Base-by-base conservation (phyloP, 1,140 invertebrate species). In the Phocides pigmalion region DNA sequence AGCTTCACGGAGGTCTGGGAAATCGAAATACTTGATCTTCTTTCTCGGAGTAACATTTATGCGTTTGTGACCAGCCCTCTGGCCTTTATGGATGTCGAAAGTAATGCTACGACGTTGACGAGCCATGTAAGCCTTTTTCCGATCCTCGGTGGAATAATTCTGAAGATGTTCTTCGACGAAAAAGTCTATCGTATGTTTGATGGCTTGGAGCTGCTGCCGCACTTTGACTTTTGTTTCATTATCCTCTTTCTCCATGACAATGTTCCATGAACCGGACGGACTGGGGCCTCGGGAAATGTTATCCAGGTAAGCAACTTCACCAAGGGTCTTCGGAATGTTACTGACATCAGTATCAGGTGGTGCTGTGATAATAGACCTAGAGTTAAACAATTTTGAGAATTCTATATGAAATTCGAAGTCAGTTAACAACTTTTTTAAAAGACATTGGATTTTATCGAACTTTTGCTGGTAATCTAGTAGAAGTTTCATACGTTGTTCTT, bases 391-490 rank as follows among this genome's bases (percentile, higher is more conserved):
- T 74, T 89, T 89, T 0, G 85, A 84, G 0, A 89, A 79, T 68
- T 89, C 81, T 25, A 91, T 84, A 14, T 88, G 83, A 56, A 89
- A 89, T 47, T 89, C 79, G 22, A 89, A 87, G 53, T 91, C 89
- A 1, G 72, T 71, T 0, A 91, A 61, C 22, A 91, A 16, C 28
- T 86, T 83, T 49, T 84, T 84, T 6, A 87, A 59, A 0, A 83
- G 47, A 17, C 53, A 50, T 19, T 89, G 83, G n/a, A 89, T 68
- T 56, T 84, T 87, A 17, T 84, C 82, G 1, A 91, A 68, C 41
- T 83, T 84, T 44, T 72, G 69, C 65, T 87, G 80, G 62, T 89
- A 91, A 16, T 79, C 78, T 0, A 76, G 22, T 0, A 91, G 67
- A 5, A 89, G 50, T 4, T 65, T 70, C 0, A 79, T 64, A 4